Percentiles rank a stretch among this genome's conserved stretches.
Conservation (phyloP, 2,113 vertebrate species). For the Antechinus flavipes region DNA sequence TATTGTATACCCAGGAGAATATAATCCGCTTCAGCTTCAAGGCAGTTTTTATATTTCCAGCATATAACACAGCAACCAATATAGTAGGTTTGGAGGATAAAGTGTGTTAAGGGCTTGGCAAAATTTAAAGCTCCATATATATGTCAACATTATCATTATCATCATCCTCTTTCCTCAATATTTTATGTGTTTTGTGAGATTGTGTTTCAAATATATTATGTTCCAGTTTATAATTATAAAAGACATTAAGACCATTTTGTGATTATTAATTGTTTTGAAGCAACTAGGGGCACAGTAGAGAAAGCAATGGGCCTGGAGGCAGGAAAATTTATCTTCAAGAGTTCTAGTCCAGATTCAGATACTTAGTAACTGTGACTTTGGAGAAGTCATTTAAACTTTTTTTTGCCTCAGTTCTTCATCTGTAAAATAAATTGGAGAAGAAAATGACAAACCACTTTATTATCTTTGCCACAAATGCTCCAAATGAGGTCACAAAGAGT, state of each 20-base stretch:
- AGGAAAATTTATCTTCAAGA: neutral
- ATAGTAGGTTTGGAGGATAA: neutral
- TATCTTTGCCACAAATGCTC: neutral
- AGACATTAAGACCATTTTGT: neutral
- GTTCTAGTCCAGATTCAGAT: neutral
- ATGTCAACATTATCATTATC: neutral
- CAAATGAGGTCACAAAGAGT: neutral
- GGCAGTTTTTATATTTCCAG: neutral
- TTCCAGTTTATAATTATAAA: neutral
- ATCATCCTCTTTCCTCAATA: neutral
- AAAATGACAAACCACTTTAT: neutral
- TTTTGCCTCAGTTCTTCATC: neutral
- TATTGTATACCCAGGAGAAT: neutral
- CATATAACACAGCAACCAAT: neutral
- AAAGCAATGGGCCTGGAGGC: neutral
- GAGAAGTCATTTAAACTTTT: no score
- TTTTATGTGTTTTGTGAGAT: neutral
- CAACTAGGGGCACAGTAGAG: neutral
- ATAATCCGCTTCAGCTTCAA: neutral
- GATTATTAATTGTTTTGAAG: neutral
- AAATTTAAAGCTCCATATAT: neutral
- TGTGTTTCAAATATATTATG: neutral
- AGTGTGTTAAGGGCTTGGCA: neutral
- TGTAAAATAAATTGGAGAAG: neutral
- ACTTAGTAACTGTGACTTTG: neutral